Percentiles rank a stretch among this genome's conserved stretches.
These are phyloP conservation scores for Conops quadrifasciatus DNA, from an alignment of 2,888 invertebrate genomes.

Conservation along the genomic window DNA sequence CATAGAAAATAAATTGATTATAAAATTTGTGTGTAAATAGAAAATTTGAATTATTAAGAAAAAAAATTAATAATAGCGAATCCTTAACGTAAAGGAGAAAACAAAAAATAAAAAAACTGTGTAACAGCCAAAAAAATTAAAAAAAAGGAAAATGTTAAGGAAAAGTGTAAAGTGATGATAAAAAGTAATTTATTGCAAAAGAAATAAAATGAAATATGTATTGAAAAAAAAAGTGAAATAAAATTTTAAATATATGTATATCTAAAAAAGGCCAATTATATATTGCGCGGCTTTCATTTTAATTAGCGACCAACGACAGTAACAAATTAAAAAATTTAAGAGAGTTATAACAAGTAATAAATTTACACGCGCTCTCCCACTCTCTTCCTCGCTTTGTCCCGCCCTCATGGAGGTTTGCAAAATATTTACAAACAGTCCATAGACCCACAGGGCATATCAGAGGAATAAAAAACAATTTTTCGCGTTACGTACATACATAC, in stretches of 20 bases:
- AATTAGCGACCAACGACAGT: too few species aligned
- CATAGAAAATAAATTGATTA: neutral
- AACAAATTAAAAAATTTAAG: conserved; percentile 15
- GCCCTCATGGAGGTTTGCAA: conserved; percentile 34
- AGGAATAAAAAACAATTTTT: conserved; percentile 3
- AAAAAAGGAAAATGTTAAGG: neutral
- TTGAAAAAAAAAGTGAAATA: neutral
- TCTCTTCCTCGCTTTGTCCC: conserved; percentile 17
- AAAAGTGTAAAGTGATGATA: too few species aligned
- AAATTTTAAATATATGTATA: neutral
- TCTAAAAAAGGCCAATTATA: neutral
- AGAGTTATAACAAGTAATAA: neutral
- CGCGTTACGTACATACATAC: neutral
- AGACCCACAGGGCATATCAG: conserved; percentile 1
- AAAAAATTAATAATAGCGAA: neutral
- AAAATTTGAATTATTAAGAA: neutral
- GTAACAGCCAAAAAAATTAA: neutral
- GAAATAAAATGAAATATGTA: neutral
- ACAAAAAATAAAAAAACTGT: neutral
- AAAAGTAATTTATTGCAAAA: neutral
- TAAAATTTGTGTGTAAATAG: neutral
- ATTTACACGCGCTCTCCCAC: neutral
- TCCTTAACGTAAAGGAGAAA: neutral
- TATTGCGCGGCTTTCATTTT: too few species aligned
- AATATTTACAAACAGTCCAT: conserved; percentile 36